phyloP scores from a whole-genome alignment of 2,113 vertebrate species.

The Indri indri region DNA sequence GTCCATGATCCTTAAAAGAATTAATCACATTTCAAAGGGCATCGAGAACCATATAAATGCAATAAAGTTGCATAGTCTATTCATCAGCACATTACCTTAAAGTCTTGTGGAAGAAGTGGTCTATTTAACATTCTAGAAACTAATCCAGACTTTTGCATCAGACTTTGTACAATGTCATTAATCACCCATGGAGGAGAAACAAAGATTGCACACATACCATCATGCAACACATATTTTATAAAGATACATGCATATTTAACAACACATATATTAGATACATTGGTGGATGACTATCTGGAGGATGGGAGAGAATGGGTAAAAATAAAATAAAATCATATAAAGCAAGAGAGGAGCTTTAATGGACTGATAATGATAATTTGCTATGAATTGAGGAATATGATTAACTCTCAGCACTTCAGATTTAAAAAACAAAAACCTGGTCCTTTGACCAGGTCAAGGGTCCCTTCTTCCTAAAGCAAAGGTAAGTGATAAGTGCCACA shows the following conservation, averaged over 20 bases:
- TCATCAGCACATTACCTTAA: constrained; percentile 29
- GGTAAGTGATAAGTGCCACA: background rate
- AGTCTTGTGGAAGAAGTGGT: background rate
- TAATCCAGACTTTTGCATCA: background rate
- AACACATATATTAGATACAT: background rate
- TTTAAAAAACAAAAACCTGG: background rate
- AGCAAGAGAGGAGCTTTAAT: background rate
- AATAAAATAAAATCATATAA: constrained; percentile 1
- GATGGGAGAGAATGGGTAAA: background rate
- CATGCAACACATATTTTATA: background rate
- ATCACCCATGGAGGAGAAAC: background rate
- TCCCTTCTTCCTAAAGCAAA: background rate
- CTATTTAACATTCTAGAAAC: constrained; percentile 22
- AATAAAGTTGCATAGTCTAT: constrained; percentile 45
- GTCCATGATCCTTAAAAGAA: constrained; percentile 59
- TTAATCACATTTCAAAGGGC: constrained; percentile 76
- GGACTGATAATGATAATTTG: background rate
- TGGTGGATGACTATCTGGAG: background rate
- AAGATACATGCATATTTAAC: background rate
- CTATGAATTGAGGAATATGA: background rate
- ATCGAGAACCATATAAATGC: constrained; percentile 63
- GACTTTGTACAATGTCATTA: constrained; percentile 17
- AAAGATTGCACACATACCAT: background rate
- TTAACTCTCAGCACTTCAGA: background rate
- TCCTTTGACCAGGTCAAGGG: background rate